phyloP scores from a whole-genome alignment of 2,888 invertebrate species.

The Mimumesa dahlbomi region DNA sequence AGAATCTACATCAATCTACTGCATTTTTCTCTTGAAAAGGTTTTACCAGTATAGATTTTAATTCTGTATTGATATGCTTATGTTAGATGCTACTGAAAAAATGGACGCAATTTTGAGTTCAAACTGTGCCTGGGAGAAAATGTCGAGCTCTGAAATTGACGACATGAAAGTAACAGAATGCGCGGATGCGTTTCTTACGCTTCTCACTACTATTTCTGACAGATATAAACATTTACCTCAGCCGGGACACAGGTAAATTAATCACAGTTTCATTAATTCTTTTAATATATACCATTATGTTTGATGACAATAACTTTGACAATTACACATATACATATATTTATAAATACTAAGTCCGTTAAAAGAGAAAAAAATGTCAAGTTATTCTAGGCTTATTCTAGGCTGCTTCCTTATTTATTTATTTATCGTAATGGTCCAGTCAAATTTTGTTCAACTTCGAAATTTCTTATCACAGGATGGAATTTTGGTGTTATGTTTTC shows the following conservation, averaged over 20 bases:
- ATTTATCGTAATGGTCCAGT: too few relatives aligned
- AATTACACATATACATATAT: neutral
- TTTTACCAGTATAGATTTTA: neutral
- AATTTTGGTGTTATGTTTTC: too few relatives aligned
- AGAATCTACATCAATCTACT: too few relatives aligned
- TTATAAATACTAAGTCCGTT: too few relatives aligned
- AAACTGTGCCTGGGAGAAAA: constrained; percentile 85
- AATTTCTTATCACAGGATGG: too few relatives aligned
- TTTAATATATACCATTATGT: neutral
- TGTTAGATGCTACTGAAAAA: constrained; percentile 91
- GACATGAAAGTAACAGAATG: constrained; percentile 92
- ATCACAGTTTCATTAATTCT: too few relatives aligned
- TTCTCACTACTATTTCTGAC: constrained; percentile 93
- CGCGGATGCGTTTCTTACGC: constrained; percentile 92
- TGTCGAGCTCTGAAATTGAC: constrained; percentile 83
- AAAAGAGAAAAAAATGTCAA: too few relatives aligned
- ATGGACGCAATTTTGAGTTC: constrained; percentile 92
- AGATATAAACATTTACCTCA: constrained; percentile 91
- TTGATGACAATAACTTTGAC: neutral
- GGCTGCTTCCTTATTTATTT: too few relatives aligned
- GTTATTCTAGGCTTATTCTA: too few relatives aligned
- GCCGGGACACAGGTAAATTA: constrained; percentile 87
- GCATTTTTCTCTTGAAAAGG: neutral
- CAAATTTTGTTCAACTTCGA: too few relatives aligned
- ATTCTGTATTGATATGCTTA: too few relatives aligned